These are phyloP conservation scores for Fukomys damarensis DNA, from an alignment of 2,113 vertebrate species.

Conservation along the genomic window DNA sequence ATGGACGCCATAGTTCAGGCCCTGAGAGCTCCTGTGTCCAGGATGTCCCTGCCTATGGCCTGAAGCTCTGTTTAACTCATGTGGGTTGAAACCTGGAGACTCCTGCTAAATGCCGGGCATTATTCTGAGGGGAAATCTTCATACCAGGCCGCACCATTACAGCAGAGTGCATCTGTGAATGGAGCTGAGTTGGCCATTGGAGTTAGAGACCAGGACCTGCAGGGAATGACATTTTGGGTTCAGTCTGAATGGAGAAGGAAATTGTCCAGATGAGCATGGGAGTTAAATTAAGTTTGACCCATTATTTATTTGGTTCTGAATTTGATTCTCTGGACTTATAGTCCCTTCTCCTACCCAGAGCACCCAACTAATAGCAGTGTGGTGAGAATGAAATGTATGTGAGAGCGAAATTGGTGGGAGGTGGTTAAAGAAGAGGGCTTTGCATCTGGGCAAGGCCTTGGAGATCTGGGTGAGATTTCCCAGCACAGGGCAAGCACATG, in stretches of 20 bases:
- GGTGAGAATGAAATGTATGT: background rate
- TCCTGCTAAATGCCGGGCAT: background rate
- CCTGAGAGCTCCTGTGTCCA: background rate
- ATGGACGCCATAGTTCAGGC: background rate
- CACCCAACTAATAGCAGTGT: background rate
- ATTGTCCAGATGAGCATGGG: background rate
- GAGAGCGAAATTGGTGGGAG: fast-evolving
- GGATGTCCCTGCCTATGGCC: background rate
- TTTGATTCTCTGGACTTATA: background rate
- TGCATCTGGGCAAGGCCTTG: background rate
- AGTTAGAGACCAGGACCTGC: fast-evolving
- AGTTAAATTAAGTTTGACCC: background rate
- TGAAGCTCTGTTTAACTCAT: background rate
- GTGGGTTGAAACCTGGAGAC: background rate
- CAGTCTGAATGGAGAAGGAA: background rate
- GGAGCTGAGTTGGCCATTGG: background rate
- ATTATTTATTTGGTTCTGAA: background rate
- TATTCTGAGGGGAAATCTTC: background rate
- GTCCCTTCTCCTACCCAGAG: background rate
- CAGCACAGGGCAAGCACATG: too few species aligned
- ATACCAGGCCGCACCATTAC: background rate
- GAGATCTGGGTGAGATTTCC: background rate
- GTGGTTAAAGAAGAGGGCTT: background rate
- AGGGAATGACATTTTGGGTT: background rate
- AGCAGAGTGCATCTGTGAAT: background rate